Conservation (phyloP, 2,113 vertebrate species). For the Smithornis capensis region DNA sequence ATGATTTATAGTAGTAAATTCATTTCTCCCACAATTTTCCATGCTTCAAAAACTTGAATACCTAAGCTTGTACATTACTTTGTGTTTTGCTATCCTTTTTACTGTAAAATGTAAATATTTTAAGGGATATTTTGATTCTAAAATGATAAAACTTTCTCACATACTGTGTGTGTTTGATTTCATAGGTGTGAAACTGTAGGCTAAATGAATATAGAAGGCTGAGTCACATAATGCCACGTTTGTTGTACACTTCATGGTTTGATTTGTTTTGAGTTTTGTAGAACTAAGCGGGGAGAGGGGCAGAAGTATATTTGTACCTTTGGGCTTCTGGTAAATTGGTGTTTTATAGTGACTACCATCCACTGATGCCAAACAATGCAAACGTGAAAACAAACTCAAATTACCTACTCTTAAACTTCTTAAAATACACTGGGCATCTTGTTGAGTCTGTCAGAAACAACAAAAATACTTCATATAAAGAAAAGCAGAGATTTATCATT, state of each 20-base stretch:
- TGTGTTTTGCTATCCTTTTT: constrained; percentile 88
- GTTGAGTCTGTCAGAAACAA: not conserved
- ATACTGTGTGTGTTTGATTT: constrained; percentile 80
- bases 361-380: not conserved
- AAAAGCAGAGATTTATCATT: not conserved
- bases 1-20: constrained; percentile 70
- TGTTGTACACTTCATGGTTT: not conserved
- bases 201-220: constrained; percentile 9
- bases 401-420: not conserved
- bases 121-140: constrained; percentile 89
- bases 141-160: constrained; percentile 84
- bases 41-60: constrained; percentile 82
- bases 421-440: not conserved
- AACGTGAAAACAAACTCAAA: not conserved
- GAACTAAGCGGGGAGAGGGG: not conserved
- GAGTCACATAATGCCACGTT: not conserved
- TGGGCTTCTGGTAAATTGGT: not conserved
- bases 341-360: not conserved
- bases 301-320: not conserved
- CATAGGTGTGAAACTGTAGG: constrained; percentile 52
- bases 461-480: not conserved
- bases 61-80: constrained; percentile 85
- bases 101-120: constrained; percentile 91
- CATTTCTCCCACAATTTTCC: constrained; percentile 68
- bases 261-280: not conserved